Base-by-base conservation (phyloP, 2,113 vertebrate species). In the Hemichromis elongatus region DNA sequence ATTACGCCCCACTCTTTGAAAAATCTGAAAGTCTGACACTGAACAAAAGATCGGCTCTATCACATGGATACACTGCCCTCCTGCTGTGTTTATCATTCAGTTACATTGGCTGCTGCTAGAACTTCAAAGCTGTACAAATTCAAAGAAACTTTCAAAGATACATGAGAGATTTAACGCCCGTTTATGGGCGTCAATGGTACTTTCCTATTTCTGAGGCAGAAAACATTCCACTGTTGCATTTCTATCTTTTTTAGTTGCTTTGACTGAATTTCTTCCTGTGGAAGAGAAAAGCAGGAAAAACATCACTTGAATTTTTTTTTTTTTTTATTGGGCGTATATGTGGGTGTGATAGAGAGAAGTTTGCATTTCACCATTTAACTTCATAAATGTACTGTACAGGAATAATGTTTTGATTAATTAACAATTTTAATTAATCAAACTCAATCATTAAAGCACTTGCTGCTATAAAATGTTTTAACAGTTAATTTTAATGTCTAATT, bases 211-310 rank as follows among this genome's bases (percentile, higher is more conserved):
- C 19, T 59, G 26, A 86, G 52, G 66, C 66, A 52, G 24, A 73
- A 89, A 77, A 70, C 10, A 26, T 61, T 73, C 52, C 77, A 70
- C 33, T 80, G 37, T 54, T 87, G 83, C 55, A 53, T 86, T 81
- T 73, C 14, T 81, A 30, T 75, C 24, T 40, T 24, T 33, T 66
- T 52, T 52, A 81, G 37, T 42, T 24, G 45, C 80, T 83, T 77
- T 5, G 2, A 40, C 30, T 47, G 37, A 81, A 81, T 37, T 94
- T 95, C 94, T 95, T 96, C 95, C 93, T 55, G 84, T 95, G 94
- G 94, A 96, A 96, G 93, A 92, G 78, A 83, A 66, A 85, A 54
- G 42, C 42, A 53, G 75, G 77, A 68, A 54, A 7, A 55, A 6
- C 45, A 18, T 40, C 30, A 45, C 28, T 45, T 59, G 4, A 13